Evolutionary conservation across 2,797 vertebrate species (phyloP), one percentile per base, ranked within the genome.

Genomic region (Anabacerthia variegaticeps): DNA sequence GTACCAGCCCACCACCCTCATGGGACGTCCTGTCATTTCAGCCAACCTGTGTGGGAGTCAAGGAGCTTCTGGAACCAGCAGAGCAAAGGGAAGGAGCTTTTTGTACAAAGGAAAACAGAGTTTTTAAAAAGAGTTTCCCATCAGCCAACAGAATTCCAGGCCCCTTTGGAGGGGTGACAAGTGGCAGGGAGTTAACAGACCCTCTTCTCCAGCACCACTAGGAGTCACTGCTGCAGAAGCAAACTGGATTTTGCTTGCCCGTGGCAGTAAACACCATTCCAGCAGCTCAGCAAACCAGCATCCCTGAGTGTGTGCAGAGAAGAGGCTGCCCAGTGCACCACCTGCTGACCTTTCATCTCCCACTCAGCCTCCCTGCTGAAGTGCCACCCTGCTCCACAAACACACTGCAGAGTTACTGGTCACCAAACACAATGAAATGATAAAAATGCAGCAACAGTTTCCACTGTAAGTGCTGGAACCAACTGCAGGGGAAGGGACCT

Each of bases 1-100:
- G 92, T 99, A 99, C 99, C 99, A 99, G 94, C 99, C 99, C 49
- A 99, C 99, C 56, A 99, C 99, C 85, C 99, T 98, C 98, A 99
- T 99, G 28, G 99, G 98, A 12, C 98, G 98, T 58, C 99, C 99
- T 3, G 99, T 99, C 92, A 98, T 98, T 89, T 99, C 99, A 51
- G 99, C 99, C 96, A 99, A 97, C 83, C 98, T 98, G 98, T 99
- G 97, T 73, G 97, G 52, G 59, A 90, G 98, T 98, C 94, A 98
- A 98, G 98, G 97, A 62, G 54, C 65, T 85, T 92, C 67, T 4
- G 88, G 88, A 86, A 89, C 27, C 12, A 85, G 4, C 0, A 52
- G 6, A 44, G 11, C 26, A 49, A 54, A 37, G 2, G 5, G 20
- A 54, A 34, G 5, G 52, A 27, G 18, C 3, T 32, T n/a, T 10